A percentile compares a stretch with the other conserved stretches of the same genome.
Evolutionary conservation across 2,113 vertebrate species (phyloP).

Genomic region (Upupa epops): DNA sequence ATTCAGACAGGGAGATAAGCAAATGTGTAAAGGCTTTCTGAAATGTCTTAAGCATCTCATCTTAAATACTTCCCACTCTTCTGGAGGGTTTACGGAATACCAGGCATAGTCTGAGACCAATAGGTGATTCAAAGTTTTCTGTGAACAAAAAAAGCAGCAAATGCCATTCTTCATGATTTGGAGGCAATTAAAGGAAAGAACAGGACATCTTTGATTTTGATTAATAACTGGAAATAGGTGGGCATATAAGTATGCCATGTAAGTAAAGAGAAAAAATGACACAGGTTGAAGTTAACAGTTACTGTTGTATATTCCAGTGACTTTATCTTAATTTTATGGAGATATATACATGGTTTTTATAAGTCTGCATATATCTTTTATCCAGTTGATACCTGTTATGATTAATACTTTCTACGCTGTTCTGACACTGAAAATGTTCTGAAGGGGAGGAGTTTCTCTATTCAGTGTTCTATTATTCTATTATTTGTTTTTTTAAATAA

Average conservation of each 20-base stretch:
- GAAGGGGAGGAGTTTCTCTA: not conserved
- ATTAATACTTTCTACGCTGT: not conserved
- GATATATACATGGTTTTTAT: not conserved
- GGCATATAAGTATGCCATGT: not conserved
- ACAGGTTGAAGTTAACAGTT: not conserved
- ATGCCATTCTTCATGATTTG: not conserved
- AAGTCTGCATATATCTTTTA: not conserved
- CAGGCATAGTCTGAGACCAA: not conserved
- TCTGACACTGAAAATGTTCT: not conserved
- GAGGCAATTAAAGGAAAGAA: not conserved
- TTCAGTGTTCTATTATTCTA: not conserved
- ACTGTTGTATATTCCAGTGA: not conserved
- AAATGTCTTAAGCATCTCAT: not conserved
- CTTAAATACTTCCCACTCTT: not conserved
- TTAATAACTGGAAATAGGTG: not conserved
- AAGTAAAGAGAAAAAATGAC: not conserved
- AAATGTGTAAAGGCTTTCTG: slow-evolving; percentile 4
- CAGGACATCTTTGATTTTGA: slow-evolving; percentile 16
- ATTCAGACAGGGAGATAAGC: not conserved
- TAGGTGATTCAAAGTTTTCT: slow-evolving; percentile 11
- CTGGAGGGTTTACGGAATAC: not conserved
- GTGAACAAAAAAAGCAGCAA: not conserved
- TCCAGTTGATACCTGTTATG: not conserved
- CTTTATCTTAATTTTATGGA: not conserved
- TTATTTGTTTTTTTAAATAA: not conserved